A percentile compares a stretch with the other conserved stretches of the same genome.
Evolutionary conservation across 2,113 vertebrate species (phyloP).

Genomic region (Copsychus sechellarum): DNA sequence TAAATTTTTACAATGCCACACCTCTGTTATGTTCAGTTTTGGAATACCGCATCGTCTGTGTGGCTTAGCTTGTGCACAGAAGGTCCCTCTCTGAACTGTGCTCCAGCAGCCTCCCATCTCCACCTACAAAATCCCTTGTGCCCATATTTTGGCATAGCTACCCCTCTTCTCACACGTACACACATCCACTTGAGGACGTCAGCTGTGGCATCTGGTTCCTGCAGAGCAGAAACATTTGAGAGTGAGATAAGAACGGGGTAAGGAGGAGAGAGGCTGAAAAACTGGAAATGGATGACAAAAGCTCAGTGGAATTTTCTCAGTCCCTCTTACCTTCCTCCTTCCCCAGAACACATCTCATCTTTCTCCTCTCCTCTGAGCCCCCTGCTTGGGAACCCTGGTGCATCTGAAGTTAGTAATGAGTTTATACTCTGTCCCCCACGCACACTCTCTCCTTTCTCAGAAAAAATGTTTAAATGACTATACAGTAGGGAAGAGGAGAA

Average conservation of each 20-base stretch:
- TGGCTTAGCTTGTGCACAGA: neutral
- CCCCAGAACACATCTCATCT: neutral
- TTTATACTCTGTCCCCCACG: neutral
- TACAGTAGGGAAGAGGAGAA: neutral
- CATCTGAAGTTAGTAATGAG: neutral
- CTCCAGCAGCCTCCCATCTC: neutral
- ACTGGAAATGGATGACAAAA: neutral
- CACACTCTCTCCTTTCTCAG: neutral
- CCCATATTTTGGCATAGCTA: neutral
- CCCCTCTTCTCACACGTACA: neutral
- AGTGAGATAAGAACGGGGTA: constrained; percentile 9
- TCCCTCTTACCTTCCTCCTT: neutral
- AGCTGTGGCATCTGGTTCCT: constrained; percentile 8
- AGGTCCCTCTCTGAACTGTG: neutral
- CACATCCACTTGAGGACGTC: neutral
- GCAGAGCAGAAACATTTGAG: constrained; percentile 3
- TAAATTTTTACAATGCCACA: neutral
- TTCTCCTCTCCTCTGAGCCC: neutral
- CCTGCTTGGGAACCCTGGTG: neutral
- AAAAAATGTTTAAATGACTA: neutral
- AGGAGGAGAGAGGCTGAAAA: neutral
- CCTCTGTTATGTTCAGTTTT: neutral
- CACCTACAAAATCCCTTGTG: constrained; percentile 10
- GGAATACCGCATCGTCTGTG: neutral
- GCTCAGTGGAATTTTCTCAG: neutral